Conservation (phyloP, 2,888 invertebrate species). For the Strigamia maritima region DNA sequence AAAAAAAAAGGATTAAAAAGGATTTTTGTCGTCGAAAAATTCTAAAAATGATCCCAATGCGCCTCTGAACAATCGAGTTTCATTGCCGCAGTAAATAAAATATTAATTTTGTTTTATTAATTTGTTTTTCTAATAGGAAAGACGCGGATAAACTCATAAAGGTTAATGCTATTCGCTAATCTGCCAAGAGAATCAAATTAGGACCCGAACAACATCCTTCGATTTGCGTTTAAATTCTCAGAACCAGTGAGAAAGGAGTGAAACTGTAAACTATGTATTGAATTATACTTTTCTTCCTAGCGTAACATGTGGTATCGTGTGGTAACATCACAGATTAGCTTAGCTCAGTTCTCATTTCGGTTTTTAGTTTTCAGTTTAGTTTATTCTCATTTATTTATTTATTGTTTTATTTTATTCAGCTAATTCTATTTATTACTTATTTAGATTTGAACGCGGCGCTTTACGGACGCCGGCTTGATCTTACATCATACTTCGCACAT, state of each 20-base stretch:
- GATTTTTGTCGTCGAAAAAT: slow-evolving; percentile 91
- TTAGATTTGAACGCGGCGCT: too few species aligned
- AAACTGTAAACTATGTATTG: too few species aligned
- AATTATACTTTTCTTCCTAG: too few species aligned
- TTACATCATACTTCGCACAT: too few species aligned
- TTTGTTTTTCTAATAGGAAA: slow-evolving; percentile 59
- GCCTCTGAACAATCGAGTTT: slow-evolving; percentile 85
- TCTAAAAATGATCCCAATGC: slow-evolving; percentile 97
- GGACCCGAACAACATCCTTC: slow-evolving; percentile 86
- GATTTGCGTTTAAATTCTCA: slow-evolving; percentile 94
- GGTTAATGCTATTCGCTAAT: slow-evolving; percentile 80
- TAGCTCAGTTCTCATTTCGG: too few species aligned
- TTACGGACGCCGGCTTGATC: too few species aligned
- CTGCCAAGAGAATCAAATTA: slow-evolving; percentile 77
- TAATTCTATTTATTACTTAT: too few species aligned
- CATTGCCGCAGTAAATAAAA: slow-evolving; percentile 78
- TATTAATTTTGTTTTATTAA: neutral
- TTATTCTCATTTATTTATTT: too few species aligned
- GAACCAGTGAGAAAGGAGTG: slow-evolving; percentile 69
- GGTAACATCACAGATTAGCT: too few species aligned
- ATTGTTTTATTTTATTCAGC: too few species aligned
- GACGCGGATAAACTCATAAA: slow-evolving; percentile 91
- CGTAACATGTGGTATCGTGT: too few species aligned
- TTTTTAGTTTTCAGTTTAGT: too few species aligned
- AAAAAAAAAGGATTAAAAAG: slow-evolving; percentile 93